Base-by-base conservation (phyloP, 2,113 vertebrate genomes). In the Tyto alba region DNA sequence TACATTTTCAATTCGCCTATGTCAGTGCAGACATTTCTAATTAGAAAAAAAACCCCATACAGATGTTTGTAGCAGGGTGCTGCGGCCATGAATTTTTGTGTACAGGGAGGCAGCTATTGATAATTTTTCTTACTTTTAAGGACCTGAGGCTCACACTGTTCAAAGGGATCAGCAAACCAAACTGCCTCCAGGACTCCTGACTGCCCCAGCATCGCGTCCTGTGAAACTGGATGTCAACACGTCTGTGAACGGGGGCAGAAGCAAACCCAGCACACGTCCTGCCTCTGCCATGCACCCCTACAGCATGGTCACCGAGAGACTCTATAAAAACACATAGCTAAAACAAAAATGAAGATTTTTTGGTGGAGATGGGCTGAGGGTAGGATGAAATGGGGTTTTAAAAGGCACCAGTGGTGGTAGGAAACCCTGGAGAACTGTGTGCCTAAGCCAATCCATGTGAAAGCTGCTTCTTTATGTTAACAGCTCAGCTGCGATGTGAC, bases 301-400 rank as follows among this genome's bases (percentile, higher is more conserved):
- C 56, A 56, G 66, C 53, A 55, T 0, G 1, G 19, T 36, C 67
- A 63, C 16, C 0, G 2, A 57, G 34, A 73, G 6, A 56, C 50
- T 52, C 76, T 34, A 20, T 8, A 80, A 67, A 60, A 90, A 63
- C 10, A 86, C 47, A 40, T 0, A n/a, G 34, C 62, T 63, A 34
- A 81, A 68, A 77, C 16, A 88, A 30, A 41, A 77, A 41, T 16
- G 18, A 41, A 25, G 25, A 16, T 9, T 21, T 63, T 63, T 47
- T 62, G 41, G 50, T 22, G 45, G 45, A 83, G 38, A 48, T 25
- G 13, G 53, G 43, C 41, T 30, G 11, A 86, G 22, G 5, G 21
- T 7, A 56, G 53, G 85, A 88, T 25, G 16, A 91, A 86, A 78
- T 1, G 0, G 6, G 9, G 40, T 82, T 89, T 92, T 59, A 50